Evolutionary conservation across 2,888 invertebrate species (phyloP), one percentile per base, ranked within the genome.

Genomic region (Hirtodrosophila duncani): DNA sequence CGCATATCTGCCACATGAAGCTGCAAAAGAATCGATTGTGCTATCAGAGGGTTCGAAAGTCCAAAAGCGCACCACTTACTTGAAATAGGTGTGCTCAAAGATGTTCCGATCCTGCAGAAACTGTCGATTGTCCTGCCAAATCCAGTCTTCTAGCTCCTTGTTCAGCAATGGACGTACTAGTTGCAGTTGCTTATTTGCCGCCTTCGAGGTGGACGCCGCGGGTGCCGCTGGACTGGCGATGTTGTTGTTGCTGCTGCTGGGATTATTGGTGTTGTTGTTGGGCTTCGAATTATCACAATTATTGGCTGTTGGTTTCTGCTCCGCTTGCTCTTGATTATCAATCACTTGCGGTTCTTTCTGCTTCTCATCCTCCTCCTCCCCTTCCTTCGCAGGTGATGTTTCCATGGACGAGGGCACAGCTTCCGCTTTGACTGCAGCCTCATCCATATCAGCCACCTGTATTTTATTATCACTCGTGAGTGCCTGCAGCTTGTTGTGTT

Each of bases 1-100:
- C 94, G 87, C 97, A 97, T 86, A 97, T 94, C 88, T 98, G 97
- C 90, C 96, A 97, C 95, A 98, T 97, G 83, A 98, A 98, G 83
- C 96, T 97, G 83, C 6, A 86, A 85, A 3, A 4, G 14, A 31
- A 29, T 2, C 14, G 11, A 3, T 11, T n/a, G 9, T 9, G 6
- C 9, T 16, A 10, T 20, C 2, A n/a, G 1, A 2, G 6, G 3
- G 7, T 7, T 5, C 7, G 3, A 2, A 5, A 18, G 7, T n/a
- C n/a, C n/a, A n/a, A n/a, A n/a, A n/a, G n/a, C n/a, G n/a, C 5
- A 23, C 2, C 23, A 88, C 92, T 90, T 82, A 95, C 94, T 94
- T 94, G 86, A 97, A 97, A 85, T 98, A 98, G 0, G 95, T 94
- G 83, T 97, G 97, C 82, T 98, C 97, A 84, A 98, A 97, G 78